phyloP scores from a whole-genome alignment of 53 echinoderm and acorn worm genomes.

The Holothuria scabra region DNA sequence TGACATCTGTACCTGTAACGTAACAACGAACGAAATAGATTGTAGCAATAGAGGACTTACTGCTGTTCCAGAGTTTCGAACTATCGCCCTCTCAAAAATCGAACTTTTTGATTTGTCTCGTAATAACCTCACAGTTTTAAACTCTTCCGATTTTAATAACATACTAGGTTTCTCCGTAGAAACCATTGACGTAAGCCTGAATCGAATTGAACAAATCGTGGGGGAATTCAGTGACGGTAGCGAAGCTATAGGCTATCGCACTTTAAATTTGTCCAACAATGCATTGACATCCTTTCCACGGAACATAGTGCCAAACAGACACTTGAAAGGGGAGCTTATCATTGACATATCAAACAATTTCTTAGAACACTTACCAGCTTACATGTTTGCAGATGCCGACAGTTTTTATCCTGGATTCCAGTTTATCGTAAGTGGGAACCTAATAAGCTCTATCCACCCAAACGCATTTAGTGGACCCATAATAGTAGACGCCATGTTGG shows the following conservation, averaged over 20 bases:
- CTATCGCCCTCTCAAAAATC: constrained; percentile 20
- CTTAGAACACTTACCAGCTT: constrained; percentile 8
- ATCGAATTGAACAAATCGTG: background rate
- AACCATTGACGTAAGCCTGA: constrained; percentile 33
- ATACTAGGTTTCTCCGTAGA: background rate
- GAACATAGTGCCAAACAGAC: constrained; percentile 1
- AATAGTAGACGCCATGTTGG: constrained; percentile 10
- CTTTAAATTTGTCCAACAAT: constrained; percentile 35
- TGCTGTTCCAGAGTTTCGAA: background rate
- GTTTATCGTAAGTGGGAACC: background rate
- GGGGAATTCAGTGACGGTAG: constrained; percentile 34
- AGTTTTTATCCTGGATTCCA: background rate
- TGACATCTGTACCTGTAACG: constrained; percentile 3
- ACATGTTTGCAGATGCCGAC: background rate
- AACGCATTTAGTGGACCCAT: constrained; percentile 4
- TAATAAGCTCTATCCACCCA: background rate
- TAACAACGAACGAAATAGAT: background rate
- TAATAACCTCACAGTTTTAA: constrained; percentile 33
- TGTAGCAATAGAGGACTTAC: background rate
- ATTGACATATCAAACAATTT: constrained; percentile 26
- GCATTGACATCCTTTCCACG: constrained; percentile 11
- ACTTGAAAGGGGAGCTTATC: background rate
- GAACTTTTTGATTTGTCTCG: constrained; percentile 26
- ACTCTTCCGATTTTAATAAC: constrained; percentile 20
- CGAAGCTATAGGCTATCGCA: constrained; percentile 7